Evolutionary conservation across 2,888 invertebrate species (phyloP), one percentile per base, ranked within the genome.

Genomic region (Diarsia dahlii): DNA sequence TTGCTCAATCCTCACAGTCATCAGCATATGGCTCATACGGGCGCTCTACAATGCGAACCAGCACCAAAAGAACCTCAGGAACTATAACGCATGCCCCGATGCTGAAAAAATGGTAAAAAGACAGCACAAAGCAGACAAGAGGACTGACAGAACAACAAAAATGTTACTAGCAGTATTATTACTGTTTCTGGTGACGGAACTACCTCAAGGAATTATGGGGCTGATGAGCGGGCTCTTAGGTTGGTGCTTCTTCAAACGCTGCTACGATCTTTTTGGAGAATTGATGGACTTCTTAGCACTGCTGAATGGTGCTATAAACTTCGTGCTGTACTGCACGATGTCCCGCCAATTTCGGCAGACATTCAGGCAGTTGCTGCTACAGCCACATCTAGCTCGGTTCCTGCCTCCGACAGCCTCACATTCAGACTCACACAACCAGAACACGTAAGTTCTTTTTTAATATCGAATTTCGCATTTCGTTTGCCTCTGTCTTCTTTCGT

Each of bases 271-370:
- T 65, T 97, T 98, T 82, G 98, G 98, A 1, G 99, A 99, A 91
- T 92, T 99, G 74, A 98, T 99, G 98, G 99, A 99, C 94, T 97
- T 99, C 79, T 94, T 99, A 90, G 99, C 99, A 0, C 97, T 99
- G 76, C 95, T 99, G 88, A 99, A 99, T 94, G 99, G 99, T 13
- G 98, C 99, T 0, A 98, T 99, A 77, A 99, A 99, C 94, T 99
- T 99, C 91, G 98, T 99, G 73, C 97, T 99, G 63, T 99, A 99
- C 93, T 99, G 99, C 91, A 97, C 98, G 71, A 99, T 99, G 99
- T 99, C 99, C 81, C 97, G 98, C 82, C 99, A 99, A 97, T 99
- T 99, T 93, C 97, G 99, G 23, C 97, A 97, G 86, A 98, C 98
- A 2, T 98, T 98, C 92, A 97, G 97, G 18, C 97, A 97, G 90